Percentiles rank a stretch among this genome's conserved stretches.
phyloP scores from a whole-genome alignment of 2,113 vertebrate genomes.

The Crotalus helleri region DNA sequence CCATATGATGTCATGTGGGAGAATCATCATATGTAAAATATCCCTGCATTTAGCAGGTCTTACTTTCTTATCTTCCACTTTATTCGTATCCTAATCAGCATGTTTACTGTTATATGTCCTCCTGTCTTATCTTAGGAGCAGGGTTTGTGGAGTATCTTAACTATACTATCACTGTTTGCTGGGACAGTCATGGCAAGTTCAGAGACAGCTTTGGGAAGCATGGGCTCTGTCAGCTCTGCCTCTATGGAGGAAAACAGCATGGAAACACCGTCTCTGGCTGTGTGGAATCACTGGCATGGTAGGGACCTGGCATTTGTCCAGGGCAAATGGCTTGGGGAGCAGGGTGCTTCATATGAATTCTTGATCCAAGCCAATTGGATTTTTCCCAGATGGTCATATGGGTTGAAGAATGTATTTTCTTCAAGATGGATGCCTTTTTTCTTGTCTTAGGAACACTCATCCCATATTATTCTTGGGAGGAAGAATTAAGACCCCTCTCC shows the following conservation, averaged over 20 bases:
- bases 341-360: background rate
- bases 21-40: background rate
- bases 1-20: background rate
- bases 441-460: background rate
- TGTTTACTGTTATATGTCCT: background rate
- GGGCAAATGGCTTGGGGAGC: background rate
- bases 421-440: background rate
- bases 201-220: background rate
- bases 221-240: conserved; percentile 13
- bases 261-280: background rate
- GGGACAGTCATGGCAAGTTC: conserved; percentile 46
- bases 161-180: conserved; percentile 59
- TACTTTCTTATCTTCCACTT: accelerated
- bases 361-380: background rate
- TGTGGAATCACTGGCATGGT: conserved; percentile 28
- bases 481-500: background rate
- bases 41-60: background rate
- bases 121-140: conserved; percentile 48
- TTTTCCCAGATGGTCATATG: background rate
- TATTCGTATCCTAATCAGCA: background rate
- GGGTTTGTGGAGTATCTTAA: conserved; percentile 53
- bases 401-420: background rate
- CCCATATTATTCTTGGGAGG: background rate
- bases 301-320: background rate
- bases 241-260: conserved; percentile 7